Conservation (phyloP, 2,797 vertebrate species). For the Limnodromus scolopaceus region DNA sequence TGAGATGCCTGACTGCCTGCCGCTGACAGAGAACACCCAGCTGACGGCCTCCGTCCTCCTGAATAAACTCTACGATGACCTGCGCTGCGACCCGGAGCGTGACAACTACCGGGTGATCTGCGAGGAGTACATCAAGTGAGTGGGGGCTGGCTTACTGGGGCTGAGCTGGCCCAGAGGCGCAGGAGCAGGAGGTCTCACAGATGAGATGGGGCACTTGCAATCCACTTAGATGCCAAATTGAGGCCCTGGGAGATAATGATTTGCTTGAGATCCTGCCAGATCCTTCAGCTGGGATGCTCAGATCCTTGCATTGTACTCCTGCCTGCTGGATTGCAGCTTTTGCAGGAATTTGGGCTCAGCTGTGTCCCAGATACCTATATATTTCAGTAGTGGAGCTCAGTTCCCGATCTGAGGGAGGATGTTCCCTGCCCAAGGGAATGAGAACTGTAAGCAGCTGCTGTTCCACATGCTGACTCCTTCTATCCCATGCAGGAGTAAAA, state of each 20-base stretch:
- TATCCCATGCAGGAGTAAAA: conserved; percentile 84
- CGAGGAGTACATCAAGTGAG: conserved; percentile 92
- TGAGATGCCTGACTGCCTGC: conserved; percentile 91
- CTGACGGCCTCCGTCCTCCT: conserved; percentile 94
- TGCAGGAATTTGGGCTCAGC: background rate
- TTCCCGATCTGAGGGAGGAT: accelerated
- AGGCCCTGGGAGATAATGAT: background rate
- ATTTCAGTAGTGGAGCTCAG: background rate
- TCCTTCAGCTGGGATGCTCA: background rate
- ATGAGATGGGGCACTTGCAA: background rate
- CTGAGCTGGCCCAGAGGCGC: background rate
- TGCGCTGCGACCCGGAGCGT: conserved; percentile 92
- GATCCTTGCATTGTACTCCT: background rate
- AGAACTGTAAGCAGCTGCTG: background rate
- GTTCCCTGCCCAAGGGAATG: background rate
- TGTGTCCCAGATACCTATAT: background rate
- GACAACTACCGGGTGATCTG: conserved; percentile 90
- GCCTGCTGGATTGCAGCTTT: background rate
- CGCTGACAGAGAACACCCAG: conserved; percentile 93
- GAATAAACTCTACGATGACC: conserved; percentile 91
- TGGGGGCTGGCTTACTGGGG: background rate
- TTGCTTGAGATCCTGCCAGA: background rate
- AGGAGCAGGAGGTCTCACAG: background rate
- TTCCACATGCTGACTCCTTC: background rate
- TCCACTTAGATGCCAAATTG: background rate